A percentile compares a stretch with the other conserved stretches of the same genome.
These are phyloP conservation scores for Asobara japonica DNA, from an alignment of 1,140 invertebrate species.

Conservation along the genomic window DNA sequence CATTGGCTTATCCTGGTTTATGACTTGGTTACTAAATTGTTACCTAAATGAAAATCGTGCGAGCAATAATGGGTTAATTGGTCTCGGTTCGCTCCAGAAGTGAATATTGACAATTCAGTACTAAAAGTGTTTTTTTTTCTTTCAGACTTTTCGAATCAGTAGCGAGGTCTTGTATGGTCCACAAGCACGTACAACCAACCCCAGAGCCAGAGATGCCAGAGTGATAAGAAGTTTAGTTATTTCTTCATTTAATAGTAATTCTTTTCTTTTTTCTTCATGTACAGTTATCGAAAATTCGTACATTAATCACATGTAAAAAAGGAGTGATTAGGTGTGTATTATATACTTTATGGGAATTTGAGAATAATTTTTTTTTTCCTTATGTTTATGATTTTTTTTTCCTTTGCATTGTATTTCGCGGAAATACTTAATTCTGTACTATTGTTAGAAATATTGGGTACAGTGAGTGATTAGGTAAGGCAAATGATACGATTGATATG, in stretches of 20 bases:
- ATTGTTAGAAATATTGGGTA: slow-evolving; percentile 17
- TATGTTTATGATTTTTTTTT: neutral
- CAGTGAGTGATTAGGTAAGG: slow-evolving; percentile 25
- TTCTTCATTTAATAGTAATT: neutral
- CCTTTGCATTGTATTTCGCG: neutral
- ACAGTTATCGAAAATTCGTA: slow-evolving; percentile 60
- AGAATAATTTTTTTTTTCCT: slow-evolving; percentile 26
- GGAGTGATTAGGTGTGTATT: slow-evolving; percentile 44
- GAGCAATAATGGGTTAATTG: no score
- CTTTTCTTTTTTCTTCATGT: slow-evolving; percentile 52
- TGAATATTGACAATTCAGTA: neutral
- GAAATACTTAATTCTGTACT: neutral
- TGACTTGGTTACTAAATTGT: no score
- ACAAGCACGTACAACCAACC: slow-evolving; percentile 73
- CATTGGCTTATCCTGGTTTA: no score
- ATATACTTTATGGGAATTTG: slow-evolving; percentile 32
- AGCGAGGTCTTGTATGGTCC: slow-evolving; percentile 91
- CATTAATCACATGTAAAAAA: slow-evolving; percentile 63
- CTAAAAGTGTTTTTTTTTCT: slow-evolving; percentile 36
- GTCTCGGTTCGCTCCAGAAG: no score
- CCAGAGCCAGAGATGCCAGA: slow-evolving; percentile 70
- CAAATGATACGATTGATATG: slow-evolving; percentile 50
- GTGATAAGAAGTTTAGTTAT: slow-evolving; percentile 61
- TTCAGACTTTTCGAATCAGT: slow-evolving; percentile 91
- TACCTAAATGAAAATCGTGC: no score